Base-by-base conservation (phyloP, 1,140 invertebrate genomes). In the Drosophila nigromelanica region DNA sequence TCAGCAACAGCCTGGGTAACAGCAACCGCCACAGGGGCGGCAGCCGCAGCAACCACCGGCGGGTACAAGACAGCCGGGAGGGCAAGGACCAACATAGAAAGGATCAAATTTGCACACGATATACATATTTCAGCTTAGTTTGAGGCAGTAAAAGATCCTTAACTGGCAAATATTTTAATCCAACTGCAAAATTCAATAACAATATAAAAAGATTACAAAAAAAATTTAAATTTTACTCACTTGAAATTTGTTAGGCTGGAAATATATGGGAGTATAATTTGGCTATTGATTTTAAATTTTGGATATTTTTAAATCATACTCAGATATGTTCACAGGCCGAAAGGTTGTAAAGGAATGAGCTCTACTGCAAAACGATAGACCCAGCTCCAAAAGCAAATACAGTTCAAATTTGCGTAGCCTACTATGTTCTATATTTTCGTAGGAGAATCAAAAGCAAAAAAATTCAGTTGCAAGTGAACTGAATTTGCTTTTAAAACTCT, bases 71-170 rank as follows among this genome's bases (percentile, higher is more conserved):
- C 33, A 15, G 5, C 69, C 69, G 12, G 69, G 69, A 10, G 69
- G 64, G 27, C 71, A 73, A 5, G 71, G 71, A 42, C 71, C 71
- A 18, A 72, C 39, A 39, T 73, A 73, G 24, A 68, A 73, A 0
- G 71, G 64, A 73, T 73, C 35, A 14, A 73, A 73, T 61, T 73
- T 73, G 56, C 55, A 61, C 43, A 73, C 71, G 2, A 73, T 73
- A 39, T 52, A 68, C 63, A 73, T 73, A 14, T 43, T 52, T 1
- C 3, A 35, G 33, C 43, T 43, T 5, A 4, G 24, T 15, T 2
- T 15, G n/a, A 3, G 3, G 6, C 30, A 18, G 5, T 14, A 0
- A 6, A 1, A 18, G n/a, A n/a, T 10, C 14, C 12, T 5, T 39
- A 0, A 0, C 4, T 39, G 37, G 12, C 37, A n/a, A 15, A 15